Conservation (phyloP, 2,113 vertebrate genomes). For the Pelusios castaneus region DNA sequence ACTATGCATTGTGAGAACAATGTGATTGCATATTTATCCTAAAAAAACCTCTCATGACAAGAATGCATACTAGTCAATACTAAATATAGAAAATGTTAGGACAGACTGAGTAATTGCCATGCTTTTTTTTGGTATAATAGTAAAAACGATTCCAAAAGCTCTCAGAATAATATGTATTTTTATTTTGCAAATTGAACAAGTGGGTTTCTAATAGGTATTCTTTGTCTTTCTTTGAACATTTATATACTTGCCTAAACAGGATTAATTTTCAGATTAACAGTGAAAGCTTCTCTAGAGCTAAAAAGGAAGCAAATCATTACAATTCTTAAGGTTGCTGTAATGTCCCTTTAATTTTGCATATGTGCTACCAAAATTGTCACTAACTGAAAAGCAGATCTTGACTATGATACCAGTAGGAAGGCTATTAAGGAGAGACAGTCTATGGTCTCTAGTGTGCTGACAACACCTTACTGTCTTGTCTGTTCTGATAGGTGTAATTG, state of each 20-base stretch:
- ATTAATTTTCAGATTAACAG: background rate
- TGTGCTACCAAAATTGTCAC: background rate
- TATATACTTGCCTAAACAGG: background rate
- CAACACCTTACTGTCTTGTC: background rate
- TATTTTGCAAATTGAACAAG: background rate
- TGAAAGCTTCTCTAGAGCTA: background rate
- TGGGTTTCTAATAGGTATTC: background rate
- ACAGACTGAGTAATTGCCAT: background rate
- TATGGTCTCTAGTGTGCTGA: background rate
- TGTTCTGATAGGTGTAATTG: background rate
- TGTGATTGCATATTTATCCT: background rate
- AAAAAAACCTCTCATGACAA: background rate
- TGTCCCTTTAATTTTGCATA: background rate
- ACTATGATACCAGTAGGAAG: background rate
- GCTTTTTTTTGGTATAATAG: background rate
- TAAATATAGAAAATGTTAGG: background rate
- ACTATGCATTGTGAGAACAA: background rate
- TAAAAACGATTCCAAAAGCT: background rate
- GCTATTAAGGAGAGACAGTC: background rate
- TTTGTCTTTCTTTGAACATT: background rate
- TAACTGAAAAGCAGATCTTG: background rate
- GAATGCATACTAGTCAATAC: background rate
- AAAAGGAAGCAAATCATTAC: background rate
- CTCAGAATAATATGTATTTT: background rate
- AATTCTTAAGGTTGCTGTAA: background rate